Percentiles rank a stretch among this genome's conserved stretches.
Conservation (phyloP, 2,113 vertebrate genomes). For the Carassius carassius region DNA sequence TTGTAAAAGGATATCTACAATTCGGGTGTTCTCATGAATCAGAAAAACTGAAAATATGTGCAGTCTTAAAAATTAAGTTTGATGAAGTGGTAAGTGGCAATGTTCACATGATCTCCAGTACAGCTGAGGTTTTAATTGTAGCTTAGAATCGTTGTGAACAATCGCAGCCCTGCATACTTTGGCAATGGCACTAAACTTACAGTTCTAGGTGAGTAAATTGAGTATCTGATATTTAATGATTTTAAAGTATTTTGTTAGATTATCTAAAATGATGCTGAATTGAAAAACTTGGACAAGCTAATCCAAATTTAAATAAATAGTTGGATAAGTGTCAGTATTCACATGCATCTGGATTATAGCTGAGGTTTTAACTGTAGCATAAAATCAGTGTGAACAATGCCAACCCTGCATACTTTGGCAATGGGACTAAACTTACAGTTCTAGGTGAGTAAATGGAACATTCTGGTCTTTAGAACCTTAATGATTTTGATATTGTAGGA, state of each 20-base stretch:
- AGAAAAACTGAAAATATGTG: not conserved
- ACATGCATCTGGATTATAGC: not conserved
- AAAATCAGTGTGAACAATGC: conserved; percentile 46
- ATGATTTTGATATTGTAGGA: not conserved
- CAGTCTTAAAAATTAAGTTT: not conserved
- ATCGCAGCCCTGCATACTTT: not conserved
- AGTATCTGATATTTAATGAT: conserved; percentile 19
- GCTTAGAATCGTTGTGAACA: conserved; percentile 8
- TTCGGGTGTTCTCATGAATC: not conserved
- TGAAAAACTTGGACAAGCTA: not conserved
- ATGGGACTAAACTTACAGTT: conserved; percentile 60
- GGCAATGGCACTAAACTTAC: conserved; percentile 43
- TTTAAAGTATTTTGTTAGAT: not conserved
- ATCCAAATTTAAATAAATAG: not conserved
- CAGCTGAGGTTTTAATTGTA: conserved; percentile 46
- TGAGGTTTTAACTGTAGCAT: not conserved
- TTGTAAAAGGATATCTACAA: not conserved
- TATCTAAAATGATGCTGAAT: not conserved
- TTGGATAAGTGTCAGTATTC: not conserved
- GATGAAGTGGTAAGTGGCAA: not conserved
- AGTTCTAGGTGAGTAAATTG: conserved; percentile 63
- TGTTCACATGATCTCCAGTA: not conserved
- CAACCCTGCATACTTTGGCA: conserved; percentile 52
- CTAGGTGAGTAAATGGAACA: conserved; percentile 49
- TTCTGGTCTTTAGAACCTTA: not conserved